A percentile compares a stretch with the other conserved stretches of the same genome.
These are phyloP conservation scores for Babylonia areolata DNA, from an alignment of 1,140 invertebrate genomes.

Conservation along the genomic window DNA sequence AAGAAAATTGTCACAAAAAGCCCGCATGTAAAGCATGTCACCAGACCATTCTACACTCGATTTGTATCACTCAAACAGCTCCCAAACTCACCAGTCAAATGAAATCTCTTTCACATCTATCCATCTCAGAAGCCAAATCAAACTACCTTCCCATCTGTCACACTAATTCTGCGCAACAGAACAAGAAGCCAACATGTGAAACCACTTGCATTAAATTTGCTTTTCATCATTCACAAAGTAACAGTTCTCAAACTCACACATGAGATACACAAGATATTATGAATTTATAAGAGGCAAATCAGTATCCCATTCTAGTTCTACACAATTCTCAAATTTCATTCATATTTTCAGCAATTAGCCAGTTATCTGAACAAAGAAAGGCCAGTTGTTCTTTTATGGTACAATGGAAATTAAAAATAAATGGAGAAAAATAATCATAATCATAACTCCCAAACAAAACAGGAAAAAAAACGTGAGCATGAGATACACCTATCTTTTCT, in stretches of 20 bases:
- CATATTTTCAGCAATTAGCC: not conserved
- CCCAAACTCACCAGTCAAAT: too few relatives aligned
- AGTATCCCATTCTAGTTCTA: too few relatives aligned
- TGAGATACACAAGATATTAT: not conserved
- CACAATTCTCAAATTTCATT: not conserved
- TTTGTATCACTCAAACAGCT: not conserved
- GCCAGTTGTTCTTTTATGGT: not conserved
- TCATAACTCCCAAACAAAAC: too few relatives aligned
- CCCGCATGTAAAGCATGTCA: not conserved
- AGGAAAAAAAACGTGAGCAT: too few relatives aligned
- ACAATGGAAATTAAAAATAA: too few relatives aligned
- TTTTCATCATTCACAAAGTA: not conserved
- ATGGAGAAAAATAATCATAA: too few relatives aligned
- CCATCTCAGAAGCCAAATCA: too few relatives aligned
- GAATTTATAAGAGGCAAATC: not conserved
- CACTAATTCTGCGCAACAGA: not conserved
- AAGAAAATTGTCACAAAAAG: not conserved
- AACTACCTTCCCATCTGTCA: too few relatives aligned
- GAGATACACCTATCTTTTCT: too few relatives aligned
- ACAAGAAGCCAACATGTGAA: not conserved
- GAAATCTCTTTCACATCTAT: too few relatives aligned
- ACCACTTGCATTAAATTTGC: not conserved
- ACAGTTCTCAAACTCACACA: not conserved
- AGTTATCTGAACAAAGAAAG: not conserved
- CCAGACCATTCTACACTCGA: not conserved